Conservation (phyloP, 2,113 vertebrate species). For the Motacilla tschutschensis region DNA sequence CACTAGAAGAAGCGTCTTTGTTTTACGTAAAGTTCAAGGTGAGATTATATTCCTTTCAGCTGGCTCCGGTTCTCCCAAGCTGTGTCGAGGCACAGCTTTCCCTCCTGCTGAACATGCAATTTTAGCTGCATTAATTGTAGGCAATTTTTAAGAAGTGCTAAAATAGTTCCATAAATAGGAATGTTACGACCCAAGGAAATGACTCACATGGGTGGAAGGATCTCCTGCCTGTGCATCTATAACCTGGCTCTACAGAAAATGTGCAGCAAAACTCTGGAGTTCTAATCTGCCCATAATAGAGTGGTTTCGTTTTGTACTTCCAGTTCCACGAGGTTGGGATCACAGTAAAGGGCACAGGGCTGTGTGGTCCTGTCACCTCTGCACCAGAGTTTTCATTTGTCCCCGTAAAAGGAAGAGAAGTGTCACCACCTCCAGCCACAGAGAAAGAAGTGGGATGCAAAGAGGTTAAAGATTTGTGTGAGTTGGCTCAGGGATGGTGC, state of each 20-base stretch:
- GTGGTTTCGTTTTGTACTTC: background rate
- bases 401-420: background rate
- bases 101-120: background rate
- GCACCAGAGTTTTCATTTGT: background rate
- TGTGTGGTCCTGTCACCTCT: background rate
- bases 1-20: background rate
- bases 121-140: conserved; percentile 6
- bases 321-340: accelerated
- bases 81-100: background rate
- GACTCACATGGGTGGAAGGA: background rate
- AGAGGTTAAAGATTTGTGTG: background rate
- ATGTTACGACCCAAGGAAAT: background rate
- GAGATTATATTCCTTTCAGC: background rate
- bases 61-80: background rate
- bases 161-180: conserved; percentile 28
- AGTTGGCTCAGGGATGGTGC: background rate
- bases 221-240: background rate
- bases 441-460: background rate
- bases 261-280: background rate
- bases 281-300: background rate
- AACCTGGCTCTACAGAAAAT: background rate
- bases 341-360: background rate
- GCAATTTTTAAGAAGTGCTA: background rate
- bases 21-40: conserved; percentile 4
- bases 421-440: background rate